Conservation (phyloP, 2,888 invertebrate species). For the Hecatera dysodea region DNA sequence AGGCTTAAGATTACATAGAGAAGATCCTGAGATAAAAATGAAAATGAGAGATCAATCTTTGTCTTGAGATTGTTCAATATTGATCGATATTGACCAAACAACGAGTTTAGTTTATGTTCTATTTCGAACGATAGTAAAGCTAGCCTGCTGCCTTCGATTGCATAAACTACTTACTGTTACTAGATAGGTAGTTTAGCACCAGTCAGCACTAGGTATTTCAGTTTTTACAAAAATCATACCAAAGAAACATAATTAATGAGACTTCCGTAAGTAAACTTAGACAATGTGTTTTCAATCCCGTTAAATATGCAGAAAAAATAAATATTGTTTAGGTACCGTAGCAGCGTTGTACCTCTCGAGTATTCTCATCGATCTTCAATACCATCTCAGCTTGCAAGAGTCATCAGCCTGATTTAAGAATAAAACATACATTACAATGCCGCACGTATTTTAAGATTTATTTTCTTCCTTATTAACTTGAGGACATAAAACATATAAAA, state of each 20-base stretch:
- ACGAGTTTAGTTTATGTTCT: too few species aligned
- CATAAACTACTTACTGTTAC: background rate
- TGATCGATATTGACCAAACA: background rate
- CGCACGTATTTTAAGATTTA: conserved; percentile 1
- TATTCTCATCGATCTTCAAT: conserved; percentile 50
- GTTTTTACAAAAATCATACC: background rate
- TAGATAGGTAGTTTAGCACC: too few species aligned
- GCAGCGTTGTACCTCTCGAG: conserved; percentile 31
- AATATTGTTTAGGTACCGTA: background rate
- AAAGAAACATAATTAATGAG: too few species aligned
- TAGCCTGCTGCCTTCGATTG: background rate
- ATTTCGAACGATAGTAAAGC: too few species aligned
- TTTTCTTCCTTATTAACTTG: conserved; percentile 14
- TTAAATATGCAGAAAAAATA: background rate
- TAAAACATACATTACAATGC: conserved; percentile 9
- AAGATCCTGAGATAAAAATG: conserved; percentile 11
- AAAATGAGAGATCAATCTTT: background rate
- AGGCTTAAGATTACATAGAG: conserved; percentile 33
- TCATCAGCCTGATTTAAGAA: conserved; percentile 54
- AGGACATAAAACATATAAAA: background rate
- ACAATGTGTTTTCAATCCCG: background rate
- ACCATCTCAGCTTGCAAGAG: conserved; percentile 34
- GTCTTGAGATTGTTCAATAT: too few species aligned
- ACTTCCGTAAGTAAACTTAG: background rate
- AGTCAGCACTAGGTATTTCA: too few species aligned